phyloP scores from a whole-genome alignment of 2,797 vertebrate species.

The Lepilemur septentrionalis region DNA sequence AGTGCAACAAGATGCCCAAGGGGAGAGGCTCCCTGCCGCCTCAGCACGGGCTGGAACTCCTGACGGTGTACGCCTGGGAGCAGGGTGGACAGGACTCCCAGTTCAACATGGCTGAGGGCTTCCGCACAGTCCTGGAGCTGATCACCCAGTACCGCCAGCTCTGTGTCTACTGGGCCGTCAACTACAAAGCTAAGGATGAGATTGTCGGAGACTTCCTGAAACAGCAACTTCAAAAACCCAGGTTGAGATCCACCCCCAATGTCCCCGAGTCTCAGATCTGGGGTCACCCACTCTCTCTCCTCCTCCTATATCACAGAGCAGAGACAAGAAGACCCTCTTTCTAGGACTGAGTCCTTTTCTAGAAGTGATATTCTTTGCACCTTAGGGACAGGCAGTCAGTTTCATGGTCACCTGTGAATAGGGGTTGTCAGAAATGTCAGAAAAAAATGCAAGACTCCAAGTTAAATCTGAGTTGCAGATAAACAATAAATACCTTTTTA shows the following conservation, averaged over 20 bases:
- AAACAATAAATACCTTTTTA: neutral
- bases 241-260: neutral
- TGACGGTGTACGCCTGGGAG: slow-evolving; percentile 74
- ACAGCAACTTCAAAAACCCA: slow-evolving; percentile 46
- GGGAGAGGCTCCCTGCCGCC: slow-evolving; percentile 47
- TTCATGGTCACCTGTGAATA: neutral
- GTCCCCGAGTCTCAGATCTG: neutral
- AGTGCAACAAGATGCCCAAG: neutral
- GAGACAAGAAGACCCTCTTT: neutral
- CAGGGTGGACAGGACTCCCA: neutral
- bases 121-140: slow-evolving; percentile 74
- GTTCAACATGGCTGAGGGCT: slow-evolving; percentile 71
- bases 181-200: neutral
- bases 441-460: neutral
- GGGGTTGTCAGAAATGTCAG: neutral
- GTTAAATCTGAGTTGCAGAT: neutral
- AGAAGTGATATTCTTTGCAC: neutral
- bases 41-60: slow-evolving; percentile 70
- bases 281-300: neutral
- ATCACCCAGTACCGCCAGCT: slow-evolving; percentile 55
- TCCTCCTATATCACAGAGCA: neutral
- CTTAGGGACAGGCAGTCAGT: neutral
- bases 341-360: neutral
- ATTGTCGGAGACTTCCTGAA: neutral
- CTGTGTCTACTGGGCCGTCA: slow-evolving; percentile 65